Base-by-base conservation (phyloP, 2,797 vertebrate genomes). In the Enteromius radiatus region DNA sequence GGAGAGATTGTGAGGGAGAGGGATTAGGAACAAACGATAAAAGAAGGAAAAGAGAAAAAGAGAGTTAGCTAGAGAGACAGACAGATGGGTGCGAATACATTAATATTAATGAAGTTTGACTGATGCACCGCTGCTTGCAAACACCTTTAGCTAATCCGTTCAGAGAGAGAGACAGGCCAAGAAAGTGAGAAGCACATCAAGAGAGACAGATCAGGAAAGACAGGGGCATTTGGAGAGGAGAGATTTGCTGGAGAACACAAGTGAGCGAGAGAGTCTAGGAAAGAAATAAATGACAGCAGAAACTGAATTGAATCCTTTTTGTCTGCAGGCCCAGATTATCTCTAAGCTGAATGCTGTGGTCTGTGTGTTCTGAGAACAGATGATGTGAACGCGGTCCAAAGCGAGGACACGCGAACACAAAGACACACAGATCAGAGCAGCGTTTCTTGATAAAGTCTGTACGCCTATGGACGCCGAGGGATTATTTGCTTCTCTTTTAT, bases 11-110 rank as follows among this genome's bases (percentile, higher is more conserved):
- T 45, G 84, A 78, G 63, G 67, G 65, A 81, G 88, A 83, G 68
- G 87, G 85, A 91, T 89, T 89, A 85, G 87, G 80, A 84, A 83
- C 84, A 65, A 88, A 45, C n/a, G 85, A 86, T 78, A 86, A 14
- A 85, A 77, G 65, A 68, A 82, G 63, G 65, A 82, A 36, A 86
- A 67, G 17, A 70, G 47, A 69, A 61, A 69, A 68, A 52, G 23
- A 59, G 74, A 75, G 80, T 41, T 61, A 69, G 54, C 33, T 70
- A 77, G 68, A 54, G 63, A 86, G 87, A 88, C 67, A 89, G 88
- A 91, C 93, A 95, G 92, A 93, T 92, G 92, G 91, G 87, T 88
- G 88, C 92, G 93, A 93, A 95, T 93, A 94, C 90, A 94, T 95
- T 93, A 92, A 93, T 94, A 89, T 89, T 94, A 94, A 95, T 94